Conservation (phyloP, 1,140 invertebrate species). For the Oscheius sp. region DNA sequence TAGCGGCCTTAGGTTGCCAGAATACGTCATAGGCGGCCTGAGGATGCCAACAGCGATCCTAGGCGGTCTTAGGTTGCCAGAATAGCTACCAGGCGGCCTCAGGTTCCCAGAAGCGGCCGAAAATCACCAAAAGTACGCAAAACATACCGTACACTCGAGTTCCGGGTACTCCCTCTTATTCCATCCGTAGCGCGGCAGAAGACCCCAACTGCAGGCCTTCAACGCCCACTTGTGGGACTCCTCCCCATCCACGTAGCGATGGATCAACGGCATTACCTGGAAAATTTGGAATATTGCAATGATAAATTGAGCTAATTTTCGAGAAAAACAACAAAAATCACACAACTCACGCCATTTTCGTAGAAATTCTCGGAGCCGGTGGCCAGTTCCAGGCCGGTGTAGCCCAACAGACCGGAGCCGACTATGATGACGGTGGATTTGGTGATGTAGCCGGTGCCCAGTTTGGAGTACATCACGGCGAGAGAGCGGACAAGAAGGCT, state of each 20-base stretch:
- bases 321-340: not conserved
- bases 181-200: conserved; percentile 31
- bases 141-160: conserved; percentile 51
- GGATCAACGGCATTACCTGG: conserved; percentile 50
- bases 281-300: not conserved
- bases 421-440: conserved; percentile 44
- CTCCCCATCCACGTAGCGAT: conserved; percentile 48
- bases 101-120: too few relatives aligned
- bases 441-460: conserved; percentile 45
- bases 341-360: conserved; percentile 28
- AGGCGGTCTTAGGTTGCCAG: too few relatives aligned
- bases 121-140: not conserved
- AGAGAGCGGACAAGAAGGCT: too few relatives aligned
- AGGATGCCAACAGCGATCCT: too few relatives aligned
- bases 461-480: conserved; percentile 47
- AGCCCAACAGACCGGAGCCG: conserved; percentile 28
- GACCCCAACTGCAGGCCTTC: conserved; percentile 39
- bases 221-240: conserved; percentile 48
- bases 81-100: too few relatives aligned
- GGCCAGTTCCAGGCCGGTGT: conserved; percentile 30
- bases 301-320: not conserved
- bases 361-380: conserved; percentile 57
- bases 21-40: too few relatives aligned
- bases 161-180: conserved; percentile 56
- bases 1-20: too few relatives aligned